Base-by-base conservation (phyloP, 2,888 invertebrate species). In the Morpho deidamia region DNA sequence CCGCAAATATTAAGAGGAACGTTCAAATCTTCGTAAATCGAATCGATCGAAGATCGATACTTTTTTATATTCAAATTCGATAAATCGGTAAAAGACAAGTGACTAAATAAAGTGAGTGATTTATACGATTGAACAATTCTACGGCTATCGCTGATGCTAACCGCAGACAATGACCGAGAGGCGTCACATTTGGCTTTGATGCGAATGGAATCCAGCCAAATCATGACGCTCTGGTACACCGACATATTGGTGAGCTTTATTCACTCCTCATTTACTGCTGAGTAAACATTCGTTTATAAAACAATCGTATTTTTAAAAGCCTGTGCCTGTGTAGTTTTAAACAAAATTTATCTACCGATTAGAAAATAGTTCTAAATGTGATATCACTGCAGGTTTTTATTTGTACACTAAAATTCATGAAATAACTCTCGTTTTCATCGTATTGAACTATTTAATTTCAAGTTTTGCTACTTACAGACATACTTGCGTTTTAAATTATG, bases 151-250 rank as follows among this genome's bases (percentile, higher is more conserved):
- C 69, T 70, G 74, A 74, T 78, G 72, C 70, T 69, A 72, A 64
- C 70, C 72, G 73, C 74, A 76, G 81, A 84, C 81, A 80, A 83
- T 83, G 83, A 78, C 76, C 83, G 78, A 68, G 76, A 71, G 68
- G 72, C 70, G 70, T 68, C 69, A 72, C 72, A 69, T 66, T 63
- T 79, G 71, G 71, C 70, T 71, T 70, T 86, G 86, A 86, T 83
- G 82, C 72, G 68, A 64, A 72, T 87, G 89, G 87, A 85, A 71
- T 65, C 64, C 70, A 61, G 88, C 88, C 89, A 88, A 88, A 66
- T 73, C 72, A 89, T 89, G 89, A 89, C 89, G 75, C 83, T 89
- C 65, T 89, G 89, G 89, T 89, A 89, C 77, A 87, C 87, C 63
- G 83, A 89, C 72, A 75, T 88, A 81, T 71, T 87, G 89, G 89